phyloP scores from a whole-genome alignment of 2,797 vertebrate species.

The Danio tinwini region DNA sequence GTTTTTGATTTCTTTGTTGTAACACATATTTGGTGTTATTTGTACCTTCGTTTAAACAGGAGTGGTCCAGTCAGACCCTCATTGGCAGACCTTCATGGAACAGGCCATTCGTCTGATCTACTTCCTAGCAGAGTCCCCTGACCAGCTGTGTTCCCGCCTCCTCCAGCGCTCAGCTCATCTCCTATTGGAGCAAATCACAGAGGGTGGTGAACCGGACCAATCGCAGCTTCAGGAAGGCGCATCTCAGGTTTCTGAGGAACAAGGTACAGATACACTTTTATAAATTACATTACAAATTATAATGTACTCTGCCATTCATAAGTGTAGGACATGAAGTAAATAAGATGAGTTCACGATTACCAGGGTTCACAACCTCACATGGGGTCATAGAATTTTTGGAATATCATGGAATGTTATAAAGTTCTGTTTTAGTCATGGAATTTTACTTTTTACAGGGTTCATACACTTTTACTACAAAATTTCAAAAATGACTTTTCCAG shows the following conservation, averaged over 20 bases:
- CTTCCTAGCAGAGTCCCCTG: slow-evolving; percentile 90
- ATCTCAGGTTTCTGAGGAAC: slow-evolving; percentile 71
- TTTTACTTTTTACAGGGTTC: too few relatives aligned
- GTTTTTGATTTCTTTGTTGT: neutral
- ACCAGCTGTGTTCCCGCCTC: slow-evolving; percentile 86
- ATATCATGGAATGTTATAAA: too few relatives aligned
- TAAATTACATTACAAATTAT: neutral
- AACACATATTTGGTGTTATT: neutral
- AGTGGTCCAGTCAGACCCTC: slow-evolving; percentile 75
- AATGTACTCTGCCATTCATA: neutral
- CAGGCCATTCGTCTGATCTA: slow-evolving; percentile 87
- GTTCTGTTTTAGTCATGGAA: too few relatives aligned
- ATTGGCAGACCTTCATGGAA: slow-evolving; percentile 95
- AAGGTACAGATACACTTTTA: slow-evolving; percentile 45
- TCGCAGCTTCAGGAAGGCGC: slow-evolving; percentile 58
- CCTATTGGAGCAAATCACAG: slow-evolving; percentile 80
- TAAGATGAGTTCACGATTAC: too few relatives aligned
- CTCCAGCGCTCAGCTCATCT: slow-evolving; percentile 85
- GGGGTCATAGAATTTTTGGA: too few relatives aligned
- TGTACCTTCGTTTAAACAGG: slow-evolving; percentile 59
- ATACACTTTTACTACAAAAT: too few relatives aligned
- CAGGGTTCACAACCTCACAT: too few relatives aligned
- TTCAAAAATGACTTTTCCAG: too few relatives aligned
- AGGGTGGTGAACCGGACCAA: slow-evolving; percentile 66
- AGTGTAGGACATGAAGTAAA: too few relatives aligned